Percentiles rank a stretch among this genome's conserved stretches.
Evolutionary conservation across 1,140 invertebrate genomes (phyloP).

Genomic region (Cheumatopsyche charites): DNA sequence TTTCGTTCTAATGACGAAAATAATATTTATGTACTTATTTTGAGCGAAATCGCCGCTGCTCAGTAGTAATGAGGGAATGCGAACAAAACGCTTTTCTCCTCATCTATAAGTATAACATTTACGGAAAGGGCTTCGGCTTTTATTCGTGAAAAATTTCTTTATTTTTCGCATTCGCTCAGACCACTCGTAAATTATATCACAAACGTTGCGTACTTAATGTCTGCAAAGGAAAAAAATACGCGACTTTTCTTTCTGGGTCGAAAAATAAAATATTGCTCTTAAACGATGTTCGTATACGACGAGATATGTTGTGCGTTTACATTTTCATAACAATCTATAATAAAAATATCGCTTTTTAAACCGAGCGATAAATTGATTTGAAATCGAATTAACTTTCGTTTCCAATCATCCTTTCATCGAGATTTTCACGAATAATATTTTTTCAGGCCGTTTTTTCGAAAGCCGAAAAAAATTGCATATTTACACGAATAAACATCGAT

Average conservation of each 20-base stretch:
- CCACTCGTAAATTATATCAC: conserved; percentile 21
- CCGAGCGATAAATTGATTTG: no score
- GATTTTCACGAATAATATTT: no score
- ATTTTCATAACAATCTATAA: no score
- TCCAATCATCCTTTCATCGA: no score
- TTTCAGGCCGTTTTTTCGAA: no score
- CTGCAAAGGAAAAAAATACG: background rate
- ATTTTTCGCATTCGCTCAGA: conserved; percentile 21
- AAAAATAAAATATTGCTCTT: background rate
- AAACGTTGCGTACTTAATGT: conserved; percentile 14
- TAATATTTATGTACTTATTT: conserved; percentile 13
- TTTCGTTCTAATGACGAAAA: conserved; percentile 7
- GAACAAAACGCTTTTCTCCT: conserved; percentile 10
- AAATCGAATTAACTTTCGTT: no score
- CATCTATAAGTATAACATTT: no score
- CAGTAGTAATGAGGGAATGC: background rate
- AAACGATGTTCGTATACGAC: no score
- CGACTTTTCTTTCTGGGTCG: background rate
- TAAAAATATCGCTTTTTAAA: no score
- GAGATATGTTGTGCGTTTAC: no score
- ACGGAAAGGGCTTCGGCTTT: background rate
- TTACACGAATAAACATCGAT: background rate
- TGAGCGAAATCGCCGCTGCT: background rate
- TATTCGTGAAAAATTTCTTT: conserved; percentile 21
- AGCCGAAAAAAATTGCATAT: no score